Percentiles rank a stretch among this genome's conserved stretches.
These are phyloP conservation scores for Cactoblastis cactorum DNA, from an alignment of 2,888 invertebrate genomes.

Conservation along the genomic window DNA sequence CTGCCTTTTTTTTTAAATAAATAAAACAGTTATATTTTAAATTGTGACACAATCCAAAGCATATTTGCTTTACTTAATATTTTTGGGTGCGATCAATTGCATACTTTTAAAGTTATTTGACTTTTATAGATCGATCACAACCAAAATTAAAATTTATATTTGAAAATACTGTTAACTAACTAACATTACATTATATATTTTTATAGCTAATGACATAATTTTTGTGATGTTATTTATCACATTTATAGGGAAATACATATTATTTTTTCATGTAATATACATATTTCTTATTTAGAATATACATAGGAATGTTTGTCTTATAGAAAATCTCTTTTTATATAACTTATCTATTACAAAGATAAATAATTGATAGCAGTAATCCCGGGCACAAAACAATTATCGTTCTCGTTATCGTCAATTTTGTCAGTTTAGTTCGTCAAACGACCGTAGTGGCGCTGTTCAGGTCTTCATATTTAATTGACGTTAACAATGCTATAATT, in stretches of 20 bases:
- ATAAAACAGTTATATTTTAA: constrained; percentile 19
- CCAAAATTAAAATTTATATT: constrained; percentile 49
- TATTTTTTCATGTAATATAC: neutral
- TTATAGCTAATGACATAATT: neutral
- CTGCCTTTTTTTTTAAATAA: no score
- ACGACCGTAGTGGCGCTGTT: no score
- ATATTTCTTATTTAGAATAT: no score
- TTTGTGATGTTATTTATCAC: neutral
- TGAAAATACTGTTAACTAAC: constrained; percentile 23
- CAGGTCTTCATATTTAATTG: no score
- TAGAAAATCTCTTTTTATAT: no score
- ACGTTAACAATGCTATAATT: constrained; percentile 11
- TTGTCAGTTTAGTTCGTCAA: no score
- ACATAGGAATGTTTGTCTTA: no score
- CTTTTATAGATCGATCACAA: constrained; percentile 62
- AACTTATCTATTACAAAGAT: no score
- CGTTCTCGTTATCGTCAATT: no score
- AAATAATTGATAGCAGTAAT: no score
- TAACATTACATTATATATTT: neutral
- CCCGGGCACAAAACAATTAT: no score
- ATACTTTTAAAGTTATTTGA: constrained; percentile 21
- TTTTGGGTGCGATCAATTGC: constrained; percentile 70
- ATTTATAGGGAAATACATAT: neutral
- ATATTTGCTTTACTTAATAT: constrained; percentile 19
- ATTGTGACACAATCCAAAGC: constrained; percentile 28